A percentile compares a stretch with the other conserved stretches of the same genome.
These are phyloP conservation scores for Crambe crambe DNA, from an alignment of 37 sponge, comb jelly and placozoan genomes.

Conservation along the genomic window DNA sequence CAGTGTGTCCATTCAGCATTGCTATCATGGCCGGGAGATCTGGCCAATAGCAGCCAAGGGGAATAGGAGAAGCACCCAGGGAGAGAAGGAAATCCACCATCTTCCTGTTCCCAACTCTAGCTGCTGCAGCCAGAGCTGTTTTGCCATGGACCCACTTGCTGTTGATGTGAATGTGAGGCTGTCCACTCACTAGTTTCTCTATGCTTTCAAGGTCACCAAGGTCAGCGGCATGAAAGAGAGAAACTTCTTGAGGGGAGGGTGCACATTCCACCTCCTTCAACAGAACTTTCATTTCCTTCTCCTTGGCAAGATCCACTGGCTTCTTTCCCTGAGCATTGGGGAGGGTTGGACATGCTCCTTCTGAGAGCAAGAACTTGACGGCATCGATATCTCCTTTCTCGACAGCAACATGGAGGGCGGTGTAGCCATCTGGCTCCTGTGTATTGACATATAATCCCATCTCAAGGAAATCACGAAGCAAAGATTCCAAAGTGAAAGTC, in stretches of 20 bases:
- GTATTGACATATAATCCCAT: slow-evolving; percentile 53
- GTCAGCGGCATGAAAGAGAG: slow-evolving; percentile 61
- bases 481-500: neutral
- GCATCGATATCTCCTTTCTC: slow-evolving; percentile 11
- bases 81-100: slow-evolving; percentile 50
- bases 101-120: slow-evolving; percentile 30
- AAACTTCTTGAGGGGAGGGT: slow-evolving; percentile 37
- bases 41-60: slow-evolving; percentile 50
- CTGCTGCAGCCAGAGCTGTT: slow-evolving; percentile 64
- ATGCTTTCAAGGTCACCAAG: slow-evolving; percentile 27
- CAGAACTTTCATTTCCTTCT: neutral
- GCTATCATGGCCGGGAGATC: slow-evolving; percentile 54
- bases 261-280: neutral
- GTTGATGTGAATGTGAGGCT: slow-evolving; percentile 26
- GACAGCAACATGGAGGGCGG: slow-evolving; percentile 62
- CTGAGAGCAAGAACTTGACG: slow-evolving; percentile 36
- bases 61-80: slow-evolving; percentile 52
- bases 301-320: slow-evolving; percentile 27
- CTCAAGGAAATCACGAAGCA: slow-evolving; percentile 45
- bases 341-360: slow-evolving; percentile 46
- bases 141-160: slow-evolving; percentile 67
- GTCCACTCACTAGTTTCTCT: slow-evolving; percentile 19
- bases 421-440: slow-evolving; percentile 61
- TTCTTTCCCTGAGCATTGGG: slow-evolving; percentile 44
- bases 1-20: slow-evolving; percentile 10